Evolutionary conservation across 1,140 invertebrate species (phyloP).

Genomic region (Bombus impatiens): DNA sequence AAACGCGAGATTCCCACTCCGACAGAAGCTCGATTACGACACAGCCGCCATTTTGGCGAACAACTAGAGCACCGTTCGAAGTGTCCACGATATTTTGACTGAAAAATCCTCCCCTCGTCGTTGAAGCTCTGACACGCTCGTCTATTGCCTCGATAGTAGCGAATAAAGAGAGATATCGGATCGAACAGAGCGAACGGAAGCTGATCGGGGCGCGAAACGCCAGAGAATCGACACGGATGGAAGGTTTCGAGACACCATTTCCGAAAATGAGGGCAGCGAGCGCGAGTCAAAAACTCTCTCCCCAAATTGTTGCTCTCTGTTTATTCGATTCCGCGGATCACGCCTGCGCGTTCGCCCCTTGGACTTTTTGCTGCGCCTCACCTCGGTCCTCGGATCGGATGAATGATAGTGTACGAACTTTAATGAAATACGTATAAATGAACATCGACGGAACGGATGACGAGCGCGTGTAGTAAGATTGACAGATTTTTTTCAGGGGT

Average conservation of each 20-base stretch:
- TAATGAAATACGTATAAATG: neutral
- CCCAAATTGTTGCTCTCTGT: conserved; percentile 30
- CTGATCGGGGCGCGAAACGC: neutral
- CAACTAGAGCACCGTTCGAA: conserved; percentile 18
- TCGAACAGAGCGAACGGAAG: neutral
- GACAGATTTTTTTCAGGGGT: neutral
- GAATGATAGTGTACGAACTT: neutral
- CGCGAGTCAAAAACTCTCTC: conserved; percentile 41
- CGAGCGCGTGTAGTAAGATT: neutral
- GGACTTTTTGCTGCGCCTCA: neutral
- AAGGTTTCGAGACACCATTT: conserved; percentile 24
- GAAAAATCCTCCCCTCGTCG: neutral
- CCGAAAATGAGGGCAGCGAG: conserved; percentile 45
- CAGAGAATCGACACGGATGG: neutral
- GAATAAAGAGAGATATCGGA: neutral
- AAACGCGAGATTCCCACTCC: conserved; percentile 46
- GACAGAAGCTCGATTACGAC: conserved; percentile 34
- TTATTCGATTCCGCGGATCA: conserved; percentile 49
- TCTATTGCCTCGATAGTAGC: too few relatives aligned
- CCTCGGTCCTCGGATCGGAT: neutral
- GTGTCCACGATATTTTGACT: neutral
- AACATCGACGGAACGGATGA: neutral
- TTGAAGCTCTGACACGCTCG: too few relatives aligned
- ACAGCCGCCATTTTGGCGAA: conserved; percentile 79
- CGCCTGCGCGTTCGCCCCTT: conserved; percentile 39